Conservation (phyloP, 2,888 invertebrate species). For the Gibbula magus region DNA sequence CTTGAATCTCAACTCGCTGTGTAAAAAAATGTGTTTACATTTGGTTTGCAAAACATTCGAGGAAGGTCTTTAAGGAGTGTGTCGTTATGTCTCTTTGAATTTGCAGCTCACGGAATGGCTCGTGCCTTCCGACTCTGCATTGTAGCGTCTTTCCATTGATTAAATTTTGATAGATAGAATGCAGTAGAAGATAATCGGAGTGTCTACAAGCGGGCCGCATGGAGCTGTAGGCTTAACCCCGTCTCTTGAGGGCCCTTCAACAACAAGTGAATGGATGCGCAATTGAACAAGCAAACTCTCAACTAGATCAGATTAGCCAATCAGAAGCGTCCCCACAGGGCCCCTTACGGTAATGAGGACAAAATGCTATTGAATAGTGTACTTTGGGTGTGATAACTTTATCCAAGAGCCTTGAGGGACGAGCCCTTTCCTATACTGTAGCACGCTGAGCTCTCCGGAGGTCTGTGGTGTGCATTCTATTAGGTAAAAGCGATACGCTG, state of each 20-base stretch:
- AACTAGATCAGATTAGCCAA: constrained; percentile 26
- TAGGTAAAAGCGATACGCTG: constrained; percentile 9
- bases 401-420: background rate
- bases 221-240: background rate
- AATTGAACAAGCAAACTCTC: constrained; percentile 25
- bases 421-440: background rate
- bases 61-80: too few relatives aligned
- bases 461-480: background rate
- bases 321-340: constrained; percentile 24
- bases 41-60: too few relatives aligned
- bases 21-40: too few relatives aligned
- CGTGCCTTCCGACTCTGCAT: too few relatives aligned
- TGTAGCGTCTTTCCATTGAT: background rate
- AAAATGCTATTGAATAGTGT: constrained; percentile 22
- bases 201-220: background rate
- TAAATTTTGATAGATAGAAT: constrained; percentile 26
- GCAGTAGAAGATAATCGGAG: constrained; percentile 23
- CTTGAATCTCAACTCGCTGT: too few relatives aligned
- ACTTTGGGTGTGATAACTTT: constrained; percentile 16
- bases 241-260: constrained; percentile 3
- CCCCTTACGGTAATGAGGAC: constrained; percentile 28
- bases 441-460: background rate
- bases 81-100: too few relatives aligned
- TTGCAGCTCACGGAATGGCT: too few relatives aligned
- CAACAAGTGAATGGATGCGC: constrained; percentile 18